Evolutionary conservation across 2,797 vertebrate genomes (phyloP).

Genomic region (Phoxinus dragarum): DNA sequence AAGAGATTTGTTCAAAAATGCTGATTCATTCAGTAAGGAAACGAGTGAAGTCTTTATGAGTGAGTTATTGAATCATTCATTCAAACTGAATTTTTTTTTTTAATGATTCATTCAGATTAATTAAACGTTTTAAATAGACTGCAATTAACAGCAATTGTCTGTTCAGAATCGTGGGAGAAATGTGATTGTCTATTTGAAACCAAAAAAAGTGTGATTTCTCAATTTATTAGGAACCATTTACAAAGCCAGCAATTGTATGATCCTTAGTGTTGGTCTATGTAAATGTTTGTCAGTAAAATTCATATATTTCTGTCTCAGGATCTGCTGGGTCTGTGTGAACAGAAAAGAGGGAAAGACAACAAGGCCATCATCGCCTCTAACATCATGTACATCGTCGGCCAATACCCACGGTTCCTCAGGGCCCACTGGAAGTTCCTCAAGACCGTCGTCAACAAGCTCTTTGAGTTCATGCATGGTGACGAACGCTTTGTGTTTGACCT

Average conservation of each 20-base stretch:
- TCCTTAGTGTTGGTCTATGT: too few relatives aligned
- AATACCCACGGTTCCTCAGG: conserved; percentile 95
- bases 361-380: conserved; percentile 99
- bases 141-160: too few relatives aligned
- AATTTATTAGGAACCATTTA: too few relatives aligned
- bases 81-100: too few relatives aligned
- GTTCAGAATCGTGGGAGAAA: too few relatives aligned
- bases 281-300: neutral
- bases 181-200: too few relatives aligned
- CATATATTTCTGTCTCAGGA: conserved; percentile 77
- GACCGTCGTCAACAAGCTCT: conserved; percentile 97
- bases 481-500: neutral
- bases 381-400: conserved; percentile 99
- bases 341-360: conserved; percentile 98
- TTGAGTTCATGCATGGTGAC: conserved; percentile 99
- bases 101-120: too few relatives aligned
- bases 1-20: neutral
- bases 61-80: neutral
- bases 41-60: neutral
- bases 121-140: too few relatives aligned
- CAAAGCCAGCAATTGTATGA: too few relatives aligned
- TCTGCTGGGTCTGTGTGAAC: conserved; percentile 95
- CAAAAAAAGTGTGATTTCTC: too few relatives aligned
- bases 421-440: conserved; percentile 99
- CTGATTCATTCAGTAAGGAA: neutral